Evolutionary conservation across 2,113 vertebrate genomes (phyloP).

Genomic region (Carlito syrichta): DNA sequence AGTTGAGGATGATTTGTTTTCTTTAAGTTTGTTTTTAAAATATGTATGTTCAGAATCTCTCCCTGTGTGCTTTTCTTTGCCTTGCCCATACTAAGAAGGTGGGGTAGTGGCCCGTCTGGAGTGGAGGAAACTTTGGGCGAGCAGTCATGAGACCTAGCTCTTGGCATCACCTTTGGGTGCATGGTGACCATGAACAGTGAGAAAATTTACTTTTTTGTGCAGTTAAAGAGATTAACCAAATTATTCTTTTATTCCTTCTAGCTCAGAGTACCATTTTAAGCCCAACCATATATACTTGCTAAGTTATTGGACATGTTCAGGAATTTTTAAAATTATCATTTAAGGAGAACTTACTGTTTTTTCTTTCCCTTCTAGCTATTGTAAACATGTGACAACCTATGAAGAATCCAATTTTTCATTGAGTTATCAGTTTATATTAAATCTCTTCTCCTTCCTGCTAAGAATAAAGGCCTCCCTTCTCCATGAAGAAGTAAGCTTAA

Average conservation of each 20-base stretch:
- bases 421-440: conserved; percentile 84
- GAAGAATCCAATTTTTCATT: conserved; percentile 80
- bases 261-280: not conserved
- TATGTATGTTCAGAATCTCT: not conserved
- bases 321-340: not conserved
- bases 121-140: not conserved
- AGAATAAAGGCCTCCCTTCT: conserved; percentile 79
- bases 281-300: not conserved
- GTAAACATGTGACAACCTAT: conserved; percentile 80
- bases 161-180: rapidly evolving
- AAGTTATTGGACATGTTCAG: not conserved
- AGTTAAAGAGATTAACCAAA: not conserved
- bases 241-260: not conserved
- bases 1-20: not conserved
- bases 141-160: not conserved
- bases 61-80: not conserved
- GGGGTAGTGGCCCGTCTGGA: too few species aligned
- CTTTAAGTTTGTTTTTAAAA: not conserved
- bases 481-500: conserved; percentile 83
- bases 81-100: not conserved
- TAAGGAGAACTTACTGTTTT: not conserved
- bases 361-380: conserved; percentile 72
- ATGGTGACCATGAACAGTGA: rapidly evolving
- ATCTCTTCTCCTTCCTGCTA: conserved; percentile 84
- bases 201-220: not conserved